Percentiles rank a stretch among this genome's conserved stretches.
Conservation (phyloP, 2,888 invertebrate species). For the Choreutis nemorana region DNA sequence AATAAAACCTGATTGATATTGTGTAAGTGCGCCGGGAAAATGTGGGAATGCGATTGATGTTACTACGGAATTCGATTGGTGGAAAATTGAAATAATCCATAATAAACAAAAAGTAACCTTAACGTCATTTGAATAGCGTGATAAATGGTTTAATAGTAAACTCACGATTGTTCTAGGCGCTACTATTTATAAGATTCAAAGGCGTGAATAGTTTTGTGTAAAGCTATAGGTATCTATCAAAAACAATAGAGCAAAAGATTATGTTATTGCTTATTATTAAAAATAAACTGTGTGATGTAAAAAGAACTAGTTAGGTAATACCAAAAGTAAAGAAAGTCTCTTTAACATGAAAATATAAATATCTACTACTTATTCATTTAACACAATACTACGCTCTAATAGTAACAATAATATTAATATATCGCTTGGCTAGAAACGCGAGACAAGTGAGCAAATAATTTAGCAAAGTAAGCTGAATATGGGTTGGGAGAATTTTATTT, state of each 20-base stretch:
- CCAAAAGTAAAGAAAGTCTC: no score
- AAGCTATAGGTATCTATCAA: conserved; percentile 33
- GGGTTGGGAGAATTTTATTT: conserved; percentile 35
- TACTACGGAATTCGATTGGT: conserved; percentile 63
- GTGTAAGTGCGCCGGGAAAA: conserved; percentile 65
- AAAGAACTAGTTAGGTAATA: no score
- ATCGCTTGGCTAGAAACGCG: conserved; percentile 23
- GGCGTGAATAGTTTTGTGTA: conserved; percentile 57
- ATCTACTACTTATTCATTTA: no score
- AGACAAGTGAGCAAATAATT: conserved; percentile 42
- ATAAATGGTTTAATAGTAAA: conserved; percentile 41
- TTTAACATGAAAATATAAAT: no score
- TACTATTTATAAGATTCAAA: no score
- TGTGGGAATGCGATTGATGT: conserved; percentile 67
- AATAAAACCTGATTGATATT: conserved; percentile 68
- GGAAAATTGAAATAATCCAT: conserved; percentile 51
- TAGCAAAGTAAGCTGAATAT: conserved; percentile 40
- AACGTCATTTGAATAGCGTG: conserved; percentile 25
- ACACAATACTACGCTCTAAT: no score
- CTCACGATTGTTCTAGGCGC: no score
- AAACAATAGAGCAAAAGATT: no score
- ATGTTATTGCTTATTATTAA: no score
- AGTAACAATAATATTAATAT: no score
- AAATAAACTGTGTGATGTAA: no score
- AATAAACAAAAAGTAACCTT: no score